Percentiles rank a stretch among this genome's conserved stretches.
Evolutionary conservation across 2,797 vertebrate species (phyloP).

Genomic region (Phataginus tricuspis): DNA sequence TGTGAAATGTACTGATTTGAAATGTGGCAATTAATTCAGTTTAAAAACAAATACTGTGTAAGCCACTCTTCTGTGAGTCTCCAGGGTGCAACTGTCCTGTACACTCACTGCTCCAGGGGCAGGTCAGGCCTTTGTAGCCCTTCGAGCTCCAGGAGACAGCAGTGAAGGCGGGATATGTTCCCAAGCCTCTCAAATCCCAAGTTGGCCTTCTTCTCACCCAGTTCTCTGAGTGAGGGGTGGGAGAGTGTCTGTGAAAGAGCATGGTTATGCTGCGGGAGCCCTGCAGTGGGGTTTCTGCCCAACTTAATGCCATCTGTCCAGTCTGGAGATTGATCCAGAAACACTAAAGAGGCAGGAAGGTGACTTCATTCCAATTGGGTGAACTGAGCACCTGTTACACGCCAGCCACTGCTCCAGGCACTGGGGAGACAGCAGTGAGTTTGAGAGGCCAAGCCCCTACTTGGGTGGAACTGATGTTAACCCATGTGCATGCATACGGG

Average conservation of each 20-base stretch:
- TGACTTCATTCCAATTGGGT: not conserved
- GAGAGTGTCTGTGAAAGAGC: not conserved
- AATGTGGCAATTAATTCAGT: not conserved
- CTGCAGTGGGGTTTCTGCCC: not conserved
- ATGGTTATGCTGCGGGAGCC: not conserved
- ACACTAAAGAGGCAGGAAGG: not conserved
- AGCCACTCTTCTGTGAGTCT: not conserved
- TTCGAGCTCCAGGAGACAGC: not conserved
- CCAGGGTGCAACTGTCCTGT: not conserved
- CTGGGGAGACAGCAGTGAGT: not conserved
- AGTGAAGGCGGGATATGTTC: not conserved
- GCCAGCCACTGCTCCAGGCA: not conserved
- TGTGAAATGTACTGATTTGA: not conserved
- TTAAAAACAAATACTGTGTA: not conserved
- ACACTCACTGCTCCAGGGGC: not conserved
- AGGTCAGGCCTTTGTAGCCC: not conserved
- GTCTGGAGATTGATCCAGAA: not conserved
- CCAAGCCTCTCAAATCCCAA: not conserved
- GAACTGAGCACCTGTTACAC: not conserved
- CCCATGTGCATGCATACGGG: no score
- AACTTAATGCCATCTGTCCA: not conserved
- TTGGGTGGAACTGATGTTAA: not conserved
- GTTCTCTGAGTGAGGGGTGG: not conserved
- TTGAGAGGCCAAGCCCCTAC: not conserved
- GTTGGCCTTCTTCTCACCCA: not conserved